phyloP scores from a whole-genome alignment of 2,797 vertebrate genomes.

The Chelonia mydas region DNA sequence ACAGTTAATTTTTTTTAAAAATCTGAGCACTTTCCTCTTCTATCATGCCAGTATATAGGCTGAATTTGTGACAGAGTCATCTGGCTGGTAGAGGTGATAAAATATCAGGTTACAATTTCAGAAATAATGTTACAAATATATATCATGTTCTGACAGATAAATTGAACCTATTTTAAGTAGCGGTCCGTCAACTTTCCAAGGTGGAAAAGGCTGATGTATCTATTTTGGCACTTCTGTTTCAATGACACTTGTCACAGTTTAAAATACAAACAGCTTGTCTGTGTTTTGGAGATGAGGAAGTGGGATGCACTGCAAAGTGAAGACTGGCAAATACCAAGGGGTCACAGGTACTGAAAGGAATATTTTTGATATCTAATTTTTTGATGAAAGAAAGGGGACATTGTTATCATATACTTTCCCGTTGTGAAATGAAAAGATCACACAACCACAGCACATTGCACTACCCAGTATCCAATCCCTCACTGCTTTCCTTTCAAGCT shows the following conservation, averaged over 20 bases:
- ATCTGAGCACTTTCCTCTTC: neutral
- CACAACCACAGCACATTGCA: fast-evolving
- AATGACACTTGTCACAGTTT: conserved; percentile 33
- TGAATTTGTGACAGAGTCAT: conserved; percentile 22
- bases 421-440: neutral
- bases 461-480: fast-evolving
- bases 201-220: conserved; percentile 44
- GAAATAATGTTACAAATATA: conserved; percentile 59
- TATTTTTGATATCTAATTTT: neutral
- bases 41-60: neutral
- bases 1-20: neutral
- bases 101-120: conserved; percentile 56
- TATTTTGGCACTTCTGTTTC: conserved; percentile 41
- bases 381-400: neutral
- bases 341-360: neutral
- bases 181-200: conserved; percentile 26
- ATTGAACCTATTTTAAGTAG: conserved; percentile 67
- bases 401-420: neutral
- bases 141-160: conserved; percentile 64
- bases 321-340: neutral
- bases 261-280: conserved; percentile 11
- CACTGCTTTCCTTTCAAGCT: neutral
- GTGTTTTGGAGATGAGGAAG: neutral
- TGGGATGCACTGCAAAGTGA: fast-evolving
- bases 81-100: conserved; percentile 52